Evolutionary conservation across 2,113 vertebrate genomes (phyloP).

Genomic region (Butastur rufipennis): DNA sequence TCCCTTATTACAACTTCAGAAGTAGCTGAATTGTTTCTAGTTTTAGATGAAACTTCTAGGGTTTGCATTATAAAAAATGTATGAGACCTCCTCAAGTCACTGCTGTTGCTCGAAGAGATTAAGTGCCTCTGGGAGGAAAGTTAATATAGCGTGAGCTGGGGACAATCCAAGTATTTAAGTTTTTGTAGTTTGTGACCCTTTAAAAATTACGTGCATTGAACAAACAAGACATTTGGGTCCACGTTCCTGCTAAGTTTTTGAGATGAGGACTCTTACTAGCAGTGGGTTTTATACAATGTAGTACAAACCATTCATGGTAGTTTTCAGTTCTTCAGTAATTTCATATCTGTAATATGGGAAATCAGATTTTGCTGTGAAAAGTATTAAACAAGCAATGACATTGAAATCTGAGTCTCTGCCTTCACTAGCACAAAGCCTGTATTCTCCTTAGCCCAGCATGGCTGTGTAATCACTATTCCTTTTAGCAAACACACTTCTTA

Average conservation of each 20-base stretch:
- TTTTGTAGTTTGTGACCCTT: background rate
- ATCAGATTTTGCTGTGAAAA: background rate
- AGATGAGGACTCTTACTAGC: background rate
- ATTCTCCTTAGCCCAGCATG: background rate
- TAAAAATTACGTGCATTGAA: background rate
- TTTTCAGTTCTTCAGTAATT: background rate
- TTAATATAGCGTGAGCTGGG: background rate
- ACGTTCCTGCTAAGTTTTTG: background rate
- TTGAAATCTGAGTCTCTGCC: background rate
- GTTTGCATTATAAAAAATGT: background rate
- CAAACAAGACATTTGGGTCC: background rate
- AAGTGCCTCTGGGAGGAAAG: background rate
- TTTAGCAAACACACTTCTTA: background rate
- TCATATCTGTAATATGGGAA: background rate
- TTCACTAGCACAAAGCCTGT: background rate
- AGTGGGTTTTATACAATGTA: background rate
- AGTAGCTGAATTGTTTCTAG: background rate
- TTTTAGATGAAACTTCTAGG: background rate
- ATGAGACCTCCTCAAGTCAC: background rate
- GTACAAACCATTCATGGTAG: background rate
- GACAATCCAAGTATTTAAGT: background rate
- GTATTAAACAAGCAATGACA: background rate
- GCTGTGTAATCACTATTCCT: background rate
- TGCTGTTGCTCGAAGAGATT: background rate
- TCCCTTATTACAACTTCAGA: background rate